Base-by-base conservation (phyloP, 2,113 vertebrate species). In the Bostrychus sinensis region DNA sequence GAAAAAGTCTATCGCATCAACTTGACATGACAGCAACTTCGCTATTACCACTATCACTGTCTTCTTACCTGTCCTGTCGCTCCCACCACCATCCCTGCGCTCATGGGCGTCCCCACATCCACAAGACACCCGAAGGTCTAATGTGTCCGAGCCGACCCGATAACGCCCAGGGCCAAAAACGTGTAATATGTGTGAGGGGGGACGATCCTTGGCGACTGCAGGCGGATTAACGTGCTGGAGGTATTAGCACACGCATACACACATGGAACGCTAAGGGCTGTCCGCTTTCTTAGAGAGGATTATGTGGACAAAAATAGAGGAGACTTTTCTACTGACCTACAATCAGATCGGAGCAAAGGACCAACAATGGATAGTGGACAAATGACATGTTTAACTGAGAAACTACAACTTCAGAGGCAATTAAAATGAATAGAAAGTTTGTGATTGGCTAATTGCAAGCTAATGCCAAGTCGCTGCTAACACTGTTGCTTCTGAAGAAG, bases 301-400 rank as follows among this genome's bases (percentile, higher is more conserved):
- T 92, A 92, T 6, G 46, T 45, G 66, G 80, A 81, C 84, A 64
- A 72, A 91, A 91, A 89, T 89, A 91, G 91, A 85, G 72, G 62
- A 78, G 78, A 69, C 82, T 84, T 83, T 78, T 88, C 75, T 70
- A 73, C 81, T 92, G 90, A 91, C 87, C 86, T 83, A 88, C 86
- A 90, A 89, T 87, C 76, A 82, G 66, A 70, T 12, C 66, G 75
- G 70, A 55, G 56, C 37, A 56, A 50, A 76, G 75, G 61, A 73
- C 30, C 45, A 42, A 85, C 83, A 72, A 77, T 78, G n/a, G 59
- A 36, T 55, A 42, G 37, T 0, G 28, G 56, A 34, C n/a, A 1
- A 36, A 50, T 26, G 25, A 22, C 16, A 0, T 5, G 16, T 25
- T n/a, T n/a, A 46, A 22, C 14, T 50, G 23, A 28, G 26, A 19